A percentile compares a stretch with the other conserved stretches of the same genome.
Conservation (phyloP, 2,888 invertebrate genomes). For the Drepanosiphum platanoidis region DNA sequence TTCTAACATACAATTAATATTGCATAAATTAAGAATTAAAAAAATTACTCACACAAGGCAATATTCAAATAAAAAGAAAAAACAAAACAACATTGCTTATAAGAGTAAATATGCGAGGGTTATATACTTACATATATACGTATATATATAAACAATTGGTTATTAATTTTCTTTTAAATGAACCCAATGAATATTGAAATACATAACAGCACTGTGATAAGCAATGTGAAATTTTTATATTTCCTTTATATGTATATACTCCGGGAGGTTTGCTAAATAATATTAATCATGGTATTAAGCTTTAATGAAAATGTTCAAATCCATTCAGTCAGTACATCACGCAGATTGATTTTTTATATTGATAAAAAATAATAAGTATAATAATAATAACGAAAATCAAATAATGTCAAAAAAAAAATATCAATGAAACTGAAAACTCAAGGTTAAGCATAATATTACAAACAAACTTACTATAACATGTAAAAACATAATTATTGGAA, state of each 20-base stretch:
- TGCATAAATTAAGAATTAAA: slow-evolving; percentile 14
- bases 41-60: slow-evolving; percentile 34
- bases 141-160: slow-evolving; percentile 21
- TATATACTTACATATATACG: slow-evolving; percentile 20
- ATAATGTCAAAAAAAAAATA: slow-evolving; percentile 50
- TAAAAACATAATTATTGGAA: slow-evolving; percentile 40
- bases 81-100: slow-evolving; percentile 51
- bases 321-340: slow-evolving; percentile 42
- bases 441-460: slow-evolving; percentile 37
- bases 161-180: background rate
- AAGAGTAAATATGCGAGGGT: background rate
- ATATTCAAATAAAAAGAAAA: slow-evolving; percentile 37
- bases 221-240: slow-evolving; percentile 17
- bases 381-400: slow-evolving; percentile 43
- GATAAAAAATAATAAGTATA: slow-evolving; percentile 25
- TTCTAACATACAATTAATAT: slow-evolving; percentile 18
- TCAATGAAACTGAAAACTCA: slow-evolving; percentile 34
- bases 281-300: background rate
- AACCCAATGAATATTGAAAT: slow-evolving; percentile 21
- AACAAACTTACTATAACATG: slow-evolving; percentile 43
- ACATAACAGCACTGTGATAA: slow-evolving; percentile 60
- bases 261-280: slow-evolving; percentile 6
- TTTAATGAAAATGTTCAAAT: slow-evolving; percentile 44
- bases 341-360: background rate
- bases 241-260: slow-evolving; percentile 1